phyloP scores from a whole-genome alignment of 64 coral and sea anemone species.

The Platygyra sinensis region DNA sequence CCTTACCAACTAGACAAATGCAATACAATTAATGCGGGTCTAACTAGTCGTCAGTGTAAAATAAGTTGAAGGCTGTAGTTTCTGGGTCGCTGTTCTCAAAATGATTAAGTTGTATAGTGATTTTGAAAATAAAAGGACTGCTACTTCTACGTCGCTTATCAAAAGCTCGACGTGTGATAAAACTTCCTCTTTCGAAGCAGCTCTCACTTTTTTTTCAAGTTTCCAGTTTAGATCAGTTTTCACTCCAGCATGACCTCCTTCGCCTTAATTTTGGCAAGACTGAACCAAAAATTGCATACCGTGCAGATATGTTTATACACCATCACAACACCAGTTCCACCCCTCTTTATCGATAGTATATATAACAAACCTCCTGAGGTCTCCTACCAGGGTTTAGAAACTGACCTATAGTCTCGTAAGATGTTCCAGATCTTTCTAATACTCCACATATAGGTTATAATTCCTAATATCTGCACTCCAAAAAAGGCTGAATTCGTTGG shows the following conservation, averaged over 20 bases:
- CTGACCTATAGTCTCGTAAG: neutral
- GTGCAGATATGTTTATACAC: neutral
- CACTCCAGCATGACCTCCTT: neutral
- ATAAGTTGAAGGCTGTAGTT: neutral
- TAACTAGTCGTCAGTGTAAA: neutral
- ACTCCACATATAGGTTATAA: neutral
- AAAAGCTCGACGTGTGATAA: neutral
- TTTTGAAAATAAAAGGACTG: neutral
- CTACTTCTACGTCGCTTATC: neutral
- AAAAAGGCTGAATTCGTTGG: neutral
- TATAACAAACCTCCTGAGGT: neutral
- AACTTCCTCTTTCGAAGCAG: neutral
- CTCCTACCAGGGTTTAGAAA: neutral
- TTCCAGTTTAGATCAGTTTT: neutral
- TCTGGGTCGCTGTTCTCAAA: neutral
- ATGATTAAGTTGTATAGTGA: neutral
- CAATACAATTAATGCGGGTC: neutral
- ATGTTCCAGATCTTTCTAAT: neutral
- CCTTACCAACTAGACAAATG: conserved; percentile 1
- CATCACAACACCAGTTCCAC: neutral
- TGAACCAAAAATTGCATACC: neutral
- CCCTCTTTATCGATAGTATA: neutral
- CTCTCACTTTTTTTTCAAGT: neutral
- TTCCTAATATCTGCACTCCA: neutral
- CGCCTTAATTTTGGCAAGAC: neutral